phyloP scores from a whole-genome alignment of 2,888 invertebrate genomes.

The Sarcophaga caerulescens region DNA sequence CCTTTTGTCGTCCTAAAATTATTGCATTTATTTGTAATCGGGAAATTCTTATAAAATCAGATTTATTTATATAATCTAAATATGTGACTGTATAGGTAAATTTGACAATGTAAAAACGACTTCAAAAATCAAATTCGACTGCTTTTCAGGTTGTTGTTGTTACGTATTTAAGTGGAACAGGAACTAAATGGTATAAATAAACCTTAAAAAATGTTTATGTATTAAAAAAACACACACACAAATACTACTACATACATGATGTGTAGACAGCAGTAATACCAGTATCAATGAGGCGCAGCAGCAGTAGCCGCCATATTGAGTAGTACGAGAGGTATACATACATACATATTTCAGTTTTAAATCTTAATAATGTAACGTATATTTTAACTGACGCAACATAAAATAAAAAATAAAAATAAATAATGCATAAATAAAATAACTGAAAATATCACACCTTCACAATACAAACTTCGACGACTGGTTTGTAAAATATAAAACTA shows the following conservation, averaged over 20 bases:
- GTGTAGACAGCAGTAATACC: neutral
- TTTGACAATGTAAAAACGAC: slow-evolving; percentile 17
- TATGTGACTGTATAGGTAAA: neutral
- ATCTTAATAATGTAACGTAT: slow-evolving; percentile 63
- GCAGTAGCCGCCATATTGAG: slow-evolving; percentile 22
- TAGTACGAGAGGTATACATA: slow-evolving; percentile 22
- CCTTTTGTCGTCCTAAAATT: neutral
- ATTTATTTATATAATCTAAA: slow-evolving; percentile 43
- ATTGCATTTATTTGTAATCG: neutral
- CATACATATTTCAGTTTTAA: slow-evolving; percentile 45
- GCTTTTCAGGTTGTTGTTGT: slow-evolving; percentile 42
- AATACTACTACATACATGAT: slow-evolving; percentile 3
- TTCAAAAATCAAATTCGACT: slow-evolving; percentile 17
- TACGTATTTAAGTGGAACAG: slow-evolving; percentile 65
- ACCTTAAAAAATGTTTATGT: neutral
- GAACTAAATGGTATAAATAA: slow-evolving; percentile 67
- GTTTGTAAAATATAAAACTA: slow-evolving; percentile 22
- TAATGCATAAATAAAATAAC: neutral
- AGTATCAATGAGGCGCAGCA: neutral
- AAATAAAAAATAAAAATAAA: slow-evolving; percentile 26
- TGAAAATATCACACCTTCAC: neutral
- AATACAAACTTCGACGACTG: slow-evolving; percentile 17
- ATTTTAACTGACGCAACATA: slow-evolving; percentile 62
- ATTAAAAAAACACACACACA: slow-evolving; percentile 34
- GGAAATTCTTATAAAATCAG: slow-evolving; percentile 45